Conservation (phyloP, 2,113 vertebrate species). For the Lota lota region DNA sequence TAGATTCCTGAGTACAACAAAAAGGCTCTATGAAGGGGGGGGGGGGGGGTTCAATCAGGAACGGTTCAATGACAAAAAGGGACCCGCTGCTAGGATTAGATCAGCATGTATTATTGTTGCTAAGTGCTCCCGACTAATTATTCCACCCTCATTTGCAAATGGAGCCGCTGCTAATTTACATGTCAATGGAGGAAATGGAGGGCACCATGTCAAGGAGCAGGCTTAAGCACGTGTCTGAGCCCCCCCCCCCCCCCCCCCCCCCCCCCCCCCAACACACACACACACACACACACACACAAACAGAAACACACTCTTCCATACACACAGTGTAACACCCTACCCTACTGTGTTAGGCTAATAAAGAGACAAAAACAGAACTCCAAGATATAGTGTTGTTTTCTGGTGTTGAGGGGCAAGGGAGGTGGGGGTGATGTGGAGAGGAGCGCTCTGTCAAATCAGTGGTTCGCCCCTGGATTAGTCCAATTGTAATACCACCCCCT, state of each 20-base stretch:
- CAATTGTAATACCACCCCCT: slow-evolving; percentile 70
- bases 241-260: no score
- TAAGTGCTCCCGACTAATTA: slow-evolving; percentile 77
- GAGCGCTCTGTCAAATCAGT: slow-evolving; percentile 75
- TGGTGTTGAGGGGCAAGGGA: no score
- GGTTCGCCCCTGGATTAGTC: slow-evolving; percentile 76
- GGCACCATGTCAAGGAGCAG: slow-evolving; percentile 62
- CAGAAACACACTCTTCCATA: slow-evolving; percentile 41
- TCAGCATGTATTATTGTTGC: slow-evolving; percentile 71
- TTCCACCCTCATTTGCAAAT: slow-evolving; percentile 78
- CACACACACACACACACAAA: slow-evolving; percentile 2
- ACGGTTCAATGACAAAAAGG: slow-evolving; percentile 72
- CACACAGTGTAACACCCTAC: slow-evolving; percentile 52
- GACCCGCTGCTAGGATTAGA: slow-evolving; percentile 65
- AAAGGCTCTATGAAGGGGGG: not conserved
- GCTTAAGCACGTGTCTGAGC: slow-evolving; percentile 68
- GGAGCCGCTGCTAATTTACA: slow-evolving; percentile 64
- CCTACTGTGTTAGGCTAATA: slow-evolving; percentile 67
- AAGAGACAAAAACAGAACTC: slow-evolving; percentile 68
- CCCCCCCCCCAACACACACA: no score
- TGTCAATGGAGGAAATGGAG: slow-evolving; percentile 64
- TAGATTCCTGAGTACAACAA: not conserved
- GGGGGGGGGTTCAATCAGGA: slow-evolving; percentile 65
- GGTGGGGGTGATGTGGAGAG: slow-evolving; percentile 43
- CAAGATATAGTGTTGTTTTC: slow-evolving; percentile 56